Evolutionary conservation across 2,888 invertebrate species (phyloP), one percentile per base, ranked within the genome.

Genomic region (Tenthredo mesomela): DNA sequence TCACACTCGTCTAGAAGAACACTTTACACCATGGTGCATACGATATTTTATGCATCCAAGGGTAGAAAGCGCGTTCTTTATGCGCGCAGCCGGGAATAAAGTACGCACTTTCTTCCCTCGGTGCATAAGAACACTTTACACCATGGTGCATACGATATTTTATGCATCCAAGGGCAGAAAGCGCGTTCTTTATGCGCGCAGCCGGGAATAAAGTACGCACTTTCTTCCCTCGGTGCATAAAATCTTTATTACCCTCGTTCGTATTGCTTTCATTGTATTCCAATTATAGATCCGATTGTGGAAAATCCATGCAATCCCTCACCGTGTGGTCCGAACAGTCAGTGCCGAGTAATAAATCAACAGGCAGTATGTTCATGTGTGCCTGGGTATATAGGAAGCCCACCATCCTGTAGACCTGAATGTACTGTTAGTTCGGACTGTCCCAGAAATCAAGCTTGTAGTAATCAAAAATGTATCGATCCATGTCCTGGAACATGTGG

Each of bases 401-500:
- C 97, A 78, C 96, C 96, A 54, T 95, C 95, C 78, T 97, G 96
- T 88, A 94, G 96, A 89, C 96, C 96, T 10, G 97, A 97, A 92
- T 97, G 97, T 92, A 95, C 95, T 10, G 95, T 95, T 25, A 97
- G 96, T 90, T 94, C 96, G 7, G 97, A 97, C 92, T 97, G 97
- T 93, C 93, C 95, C n/a, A 94, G 95, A 58, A 95, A 95, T 88
- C 95, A 95, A 90, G 96, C 97, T 15, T 97, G 97, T 90, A 95
- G 95, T 88, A 96, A 96, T 91, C 96, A 96, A 89, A 96, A 96
- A 93, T 97, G 97, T 92, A 94, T 95, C 71, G 95, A 97, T 93
- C 97, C 97, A 37, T 97, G 97, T 89, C 95, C 95, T 58, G 97
- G 96, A 85, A 95, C 96, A 29, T 97, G 97, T 92, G 97, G 97